Evolutionary conservation across 2,888 invertebrate genomes (phyloP).

Genomic region (Drosophila peninsularis): DNA sequence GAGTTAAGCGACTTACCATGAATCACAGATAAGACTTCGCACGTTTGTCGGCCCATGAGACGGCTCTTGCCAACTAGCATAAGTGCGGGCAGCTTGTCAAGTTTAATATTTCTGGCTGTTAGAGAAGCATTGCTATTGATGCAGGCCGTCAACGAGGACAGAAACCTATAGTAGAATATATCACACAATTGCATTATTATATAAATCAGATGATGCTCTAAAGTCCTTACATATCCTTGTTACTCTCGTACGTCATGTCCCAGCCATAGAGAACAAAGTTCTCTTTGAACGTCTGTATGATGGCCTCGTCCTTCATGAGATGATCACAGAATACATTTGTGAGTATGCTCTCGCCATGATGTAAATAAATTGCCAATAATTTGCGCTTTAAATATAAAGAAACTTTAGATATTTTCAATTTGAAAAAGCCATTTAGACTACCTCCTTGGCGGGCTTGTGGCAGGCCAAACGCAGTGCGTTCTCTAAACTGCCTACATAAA

Average conservation of each 20-base stretch:
- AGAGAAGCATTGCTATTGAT: constrained; percentile 93
- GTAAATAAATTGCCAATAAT: constrained; percentile 96
- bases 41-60: constrained; percentile 88
- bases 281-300: constrained; percentile 93
- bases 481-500: constrained; percentile 95
- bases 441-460: constrained; percentile 94
- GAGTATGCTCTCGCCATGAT: constrained; percentile 97
- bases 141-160: constrained; percentile 90
- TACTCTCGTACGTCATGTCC: constrained; percentile 96
- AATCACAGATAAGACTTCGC: constrained; percentile 95
- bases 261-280: constrained; percentile 98
- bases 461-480: constrained; percentile 96
- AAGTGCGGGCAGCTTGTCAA: constrained; percentile 94
- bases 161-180: constrained; percentile 86
- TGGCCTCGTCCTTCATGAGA: constrained; percentile 95
- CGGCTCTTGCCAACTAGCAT: constrained; percentile 93
- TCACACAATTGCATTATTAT: background rate
- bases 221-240: constrained; percentile 89
- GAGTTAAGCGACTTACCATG: constrained; percentile 87
- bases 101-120: constrained; percentile 93
- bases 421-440: constrained; percentile 83
- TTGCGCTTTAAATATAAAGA: constrained; percentile 89
- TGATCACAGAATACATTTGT: constrained; percentile 99
- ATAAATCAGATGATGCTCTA: background rate
- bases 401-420: background rate